Conservation (phyloP, 2,113 vertebrate genomes). For the Rousettus leschenaultii region DNA sequence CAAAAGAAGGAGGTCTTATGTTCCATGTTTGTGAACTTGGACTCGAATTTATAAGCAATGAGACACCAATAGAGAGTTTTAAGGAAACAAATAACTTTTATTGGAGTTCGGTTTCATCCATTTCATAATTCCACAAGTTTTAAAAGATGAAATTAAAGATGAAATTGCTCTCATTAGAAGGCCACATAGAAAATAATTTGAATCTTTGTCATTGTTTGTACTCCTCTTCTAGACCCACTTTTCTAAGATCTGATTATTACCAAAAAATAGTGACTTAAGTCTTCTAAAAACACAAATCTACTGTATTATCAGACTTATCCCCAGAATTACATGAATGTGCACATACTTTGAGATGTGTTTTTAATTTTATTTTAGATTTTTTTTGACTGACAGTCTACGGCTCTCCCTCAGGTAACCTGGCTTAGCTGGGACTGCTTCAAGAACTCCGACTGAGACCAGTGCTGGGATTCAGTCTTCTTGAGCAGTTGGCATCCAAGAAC, state of each 20-base stretch:
- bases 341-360: not conserved
- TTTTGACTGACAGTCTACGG: not conserved
- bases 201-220: not conserved
- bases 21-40: not conserved
- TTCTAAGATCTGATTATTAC: not conserved
- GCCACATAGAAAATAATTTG: not conserved
- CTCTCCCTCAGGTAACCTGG: not conserved
- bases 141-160: constrained; percentile 34
- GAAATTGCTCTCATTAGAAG: constrained; percentile 12
- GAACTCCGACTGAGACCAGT: not conserved
- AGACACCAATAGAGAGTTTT: not conserved
- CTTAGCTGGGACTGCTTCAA: not conserved
- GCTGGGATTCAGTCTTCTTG: not conserved
- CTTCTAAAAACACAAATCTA: not conserved
- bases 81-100: constrained; percentile 4
- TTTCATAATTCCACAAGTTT: constrained; percentile 21
- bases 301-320: not conserved
- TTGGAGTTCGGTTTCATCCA: not conserved
- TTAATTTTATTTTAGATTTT: constrained; percentile 29
- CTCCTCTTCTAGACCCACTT: not conserved
- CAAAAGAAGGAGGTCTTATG: not conserved
- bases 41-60: not conserved
- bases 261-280: not conserved
- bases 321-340: not conserved
- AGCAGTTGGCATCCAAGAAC: not conserved